Evolutionary conservation across 2,888 invertebrate species (phyloP).

Genomic region (Yponomeuta plumbellus): DNA sequence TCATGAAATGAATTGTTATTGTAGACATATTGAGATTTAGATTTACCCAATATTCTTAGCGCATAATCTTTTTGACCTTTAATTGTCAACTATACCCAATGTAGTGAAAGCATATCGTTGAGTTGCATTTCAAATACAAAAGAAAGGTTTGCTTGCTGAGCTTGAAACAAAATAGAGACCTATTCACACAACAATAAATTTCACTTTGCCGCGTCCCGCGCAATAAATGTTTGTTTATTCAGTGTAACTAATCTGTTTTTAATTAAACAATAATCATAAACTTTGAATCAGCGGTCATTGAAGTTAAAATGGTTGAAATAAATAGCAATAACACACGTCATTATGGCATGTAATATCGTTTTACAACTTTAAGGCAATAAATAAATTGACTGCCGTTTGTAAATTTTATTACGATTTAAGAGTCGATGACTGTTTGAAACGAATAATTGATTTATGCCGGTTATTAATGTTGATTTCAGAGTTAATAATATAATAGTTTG

Average conservation of each 20-base stretch:
- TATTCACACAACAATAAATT: constrained; percentile 14
- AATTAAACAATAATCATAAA: constrained; percentile 69
- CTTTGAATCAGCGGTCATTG: constrained; percentile 58
- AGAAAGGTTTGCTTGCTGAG: background rate
- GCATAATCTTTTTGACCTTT: no score
- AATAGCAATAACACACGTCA: constrained; percentile 73
- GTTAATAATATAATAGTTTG: constrained; percentile 19
- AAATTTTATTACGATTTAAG: constrained; percentile 75
- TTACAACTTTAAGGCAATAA: constrained; percentile 74
- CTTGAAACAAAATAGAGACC: constrained; percentile 5
- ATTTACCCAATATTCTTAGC: no score
- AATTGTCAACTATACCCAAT: no score
- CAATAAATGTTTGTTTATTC: constrained; percentile 31
- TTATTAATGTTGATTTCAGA: constrained; percentile 68
- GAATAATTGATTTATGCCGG: constrained; percentile 71
- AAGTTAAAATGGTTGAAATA: constrained; percentile 67
- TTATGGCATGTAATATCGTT: constrained; percentile 73
- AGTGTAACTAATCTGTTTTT: constrained; percentile 52
- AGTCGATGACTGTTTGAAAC: constrained; percentile 70
- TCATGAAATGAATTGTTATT: no score
- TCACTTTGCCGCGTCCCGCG: constrained; percentile 6
- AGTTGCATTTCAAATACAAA: background rate
- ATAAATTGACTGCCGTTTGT: constrained; percentile 74
- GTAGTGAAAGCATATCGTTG: no score
- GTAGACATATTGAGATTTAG: no score